These are phyloP conservation scores for Lasioglossum figueresi DNA, from an alignment of 2,888 invertebrate genomes.

Conservation along the genomic window DNA sequence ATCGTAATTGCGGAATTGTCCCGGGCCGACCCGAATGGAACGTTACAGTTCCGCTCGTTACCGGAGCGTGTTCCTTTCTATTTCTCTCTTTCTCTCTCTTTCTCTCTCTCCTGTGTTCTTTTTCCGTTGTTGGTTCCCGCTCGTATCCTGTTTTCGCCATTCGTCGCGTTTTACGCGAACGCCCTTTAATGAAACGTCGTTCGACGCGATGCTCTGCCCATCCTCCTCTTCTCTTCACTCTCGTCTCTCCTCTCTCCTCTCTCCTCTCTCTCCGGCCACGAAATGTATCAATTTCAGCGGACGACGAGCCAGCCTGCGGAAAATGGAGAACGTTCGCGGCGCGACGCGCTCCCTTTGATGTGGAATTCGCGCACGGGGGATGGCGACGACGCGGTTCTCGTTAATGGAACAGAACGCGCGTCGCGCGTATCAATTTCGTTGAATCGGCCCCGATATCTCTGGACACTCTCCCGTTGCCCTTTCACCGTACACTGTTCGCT, in stretches of 20 bases:
- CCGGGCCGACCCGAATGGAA: constrained; percentile 25
- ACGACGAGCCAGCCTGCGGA: neutral
- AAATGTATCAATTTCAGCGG: constrained; percentile 49
- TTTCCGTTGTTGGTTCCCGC: neutral
- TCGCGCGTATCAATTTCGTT: neutral
- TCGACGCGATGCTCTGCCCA: constrained; percentile 15
- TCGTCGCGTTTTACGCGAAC: constrained; percentile 30
- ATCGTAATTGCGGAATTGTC: constrained; percentile 59
- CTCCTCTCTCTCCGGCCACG: neutral
- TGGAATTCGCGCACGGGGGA: constrained; percentile 1
- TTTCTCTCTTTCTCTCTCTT: neutral
- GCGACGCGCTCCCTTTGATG: constrained; percentile 19
- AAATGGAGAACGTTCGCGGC: constrained; percentile 14
- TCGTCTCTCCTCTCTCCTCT: neutral
- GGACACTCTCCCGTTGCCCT: neutral
- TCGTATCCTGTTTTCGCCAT: constrained; percentile 1
- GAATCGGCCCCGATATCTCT: neutral
- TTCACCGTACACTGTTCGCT: neutral
- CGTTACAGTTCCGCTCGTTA: constrained; percentile 24
- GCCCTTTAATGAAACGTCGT: constrained; percentile 37
- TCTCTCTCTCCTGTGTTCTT: neutral
- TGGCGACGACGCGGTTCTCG: constrained; percentile 10
- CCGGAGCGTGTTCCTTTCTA: neutral
- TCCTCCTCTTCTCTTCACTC: neutral
- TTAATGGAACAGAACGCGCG: constrained; percentile 21